These are phyloP conservation scores for Dryadula phaetusa DNA, from an alignment of 2,888 invertebrate genomes.

Conservation along the genomic window DNA sequence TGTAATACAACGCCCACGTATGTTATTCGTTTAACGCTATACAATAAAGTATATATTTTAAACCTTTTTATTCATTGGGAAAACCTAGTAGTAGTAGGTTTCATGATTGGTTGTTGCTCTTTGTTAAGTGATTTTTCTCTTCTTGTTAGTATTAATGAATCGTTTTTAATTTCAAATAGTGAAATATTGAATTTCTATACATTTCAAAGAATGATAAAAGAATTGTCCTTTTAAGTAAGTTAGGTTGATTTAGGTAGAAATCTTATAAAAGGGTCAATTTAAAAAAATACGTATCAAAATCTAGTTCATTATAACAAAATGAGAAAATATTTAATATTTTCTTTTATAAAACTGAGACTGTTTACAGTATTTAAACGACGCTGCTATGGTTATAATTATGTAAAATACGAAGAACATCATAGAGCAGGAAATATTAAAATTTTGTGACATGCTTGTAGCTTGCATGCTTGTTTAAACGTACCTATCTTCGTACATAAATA, in stretches of 20 bases:
- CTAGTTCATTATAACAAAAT: no score
- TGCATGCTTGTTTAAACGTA: neutral
- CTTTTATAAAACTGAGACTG: neutral
- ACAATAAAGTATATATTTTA: neutral
- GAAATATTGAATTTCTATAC: no score
- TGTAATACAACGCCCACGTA: constrained; percentile 45
- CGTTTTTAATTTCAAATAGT: neutral
- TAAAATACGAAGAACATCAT: constrained; percentile 17
- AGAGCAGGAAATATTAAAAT: constrained; percentile 24
- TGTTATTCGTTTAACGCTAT: constrained; percentile 18
- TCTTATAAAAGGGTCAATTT: no score
- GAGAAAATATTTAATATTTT: no score
- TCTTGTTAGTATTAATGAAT: neutral
- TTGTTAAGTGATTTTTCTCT: neutral
- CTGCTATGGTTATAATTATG: constrained; percentile 13
- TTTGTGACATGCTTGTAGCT: neutral
- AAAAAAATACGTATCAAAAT: no score
- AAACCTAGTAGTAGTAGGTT: no score
- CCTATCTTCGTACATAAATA: neutral
- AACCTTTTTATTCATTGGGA: constrained; percentile 5
- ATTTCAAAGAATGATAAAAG: no score
- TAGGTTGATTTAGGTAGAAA: no score
- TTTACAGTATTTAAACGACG: neutral
- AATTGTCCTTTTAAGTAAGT: no score
- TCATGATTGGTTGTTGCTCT: neutral